Evolutionary conservation across 1,140 invertebrate genomes (phyloP).

Genomic region (Gryon sp.): DNA sequence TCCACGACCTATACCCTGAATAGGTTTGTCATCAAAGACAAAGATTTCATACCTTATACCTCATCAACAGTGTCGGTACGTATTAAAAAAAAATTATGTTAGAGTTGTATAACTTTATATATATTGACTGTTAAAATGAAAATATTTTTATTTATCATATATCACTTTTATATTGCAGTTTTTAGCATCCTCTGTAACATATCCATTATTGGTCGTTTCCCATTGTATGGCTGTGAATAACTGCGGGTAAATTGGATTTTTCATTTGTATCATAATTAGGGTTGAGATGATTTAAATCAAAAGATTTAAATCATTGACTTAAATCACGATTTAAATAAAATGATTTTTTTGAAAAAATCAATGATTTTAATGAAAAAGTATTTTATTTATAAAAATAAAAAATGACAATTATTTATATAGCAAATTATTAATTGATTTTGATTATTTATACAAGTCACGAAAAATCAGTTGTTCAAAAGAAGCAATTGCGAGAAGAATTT

Average conservation of each 20-base stretch:
- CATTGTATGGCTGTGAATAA: slow-evolving; percentile 92
- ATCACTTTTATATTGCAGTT: slow-evolving; percentile 80
- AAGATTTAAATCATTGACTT: too few relatives aligned
- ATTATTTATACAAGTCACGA: too few relatives aligned
- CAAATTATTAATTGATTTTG: too few relatives aligned
- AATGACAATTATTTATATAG: too few relatives aligned
- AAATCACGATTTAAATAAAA: too few relatives aligned
- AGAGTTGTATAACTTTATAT: slow-evolving; percentile 36
- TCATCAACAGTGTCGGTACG: slow-evolving; percentile 81
- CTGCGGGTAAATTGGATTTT: slow-evolving; percentile 81
- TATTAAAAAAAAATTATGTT: slow-evolving; percentile 9
- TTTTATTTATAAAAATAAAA: too few relatives aligned
- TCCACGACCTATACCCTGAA: slow-evolving; percentile 88
- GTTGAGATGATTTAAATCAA: not conserved
- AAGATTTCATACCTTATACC: slow-evolving; percentile 84
- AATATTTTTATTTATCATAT: too few relatives aligned
- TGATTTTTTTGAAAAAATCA: too few relatives aligned
- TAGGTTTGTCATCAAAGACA: slow-evolving; percentile 88
- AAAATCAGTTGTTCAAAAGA: too few relatives aligned
- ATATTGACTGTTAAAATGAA: too few relatives aligned
- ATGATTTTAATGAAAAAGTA: too few relatives aligned
- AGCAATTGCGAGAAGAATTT: too few relatives aligned
- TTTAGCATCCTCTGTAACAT: slow-evolving; percentile 88
- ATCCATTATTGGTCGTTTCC: slow-evolving; percentile 92
- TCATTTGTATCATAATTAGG: not conserved